Evolutionary conservation across 2,888 invertebrate species (phyloP).

Genomic region (Fragum whitleyi): DNA sequence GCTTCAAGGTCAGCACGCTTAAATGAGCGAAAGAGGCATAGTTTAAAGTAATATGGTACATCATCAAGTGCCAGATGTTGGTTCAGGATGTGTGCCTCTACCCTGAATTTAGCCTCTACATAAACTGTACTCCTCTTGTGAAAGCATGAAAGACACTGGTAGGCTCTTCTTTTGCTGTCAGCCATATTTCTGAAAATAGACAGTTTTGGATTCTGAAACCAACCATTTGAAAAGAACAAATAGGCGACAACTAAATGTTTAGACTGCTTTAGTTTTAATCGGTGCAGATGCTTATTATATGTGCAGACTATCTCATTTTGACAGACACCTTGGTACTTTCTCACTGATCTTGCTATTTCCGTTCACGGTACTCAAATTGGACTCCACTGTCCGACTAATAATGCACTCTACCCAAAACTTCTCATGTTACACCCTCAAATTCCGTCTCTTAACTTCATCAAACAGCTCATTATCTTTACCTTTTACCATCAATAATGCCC

Average conservation of each 20-base stretch:
- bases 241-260: too few relatives aligned
- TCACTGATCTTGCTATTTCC: too few relatives aligned
- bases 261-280: too few relatives aligned
- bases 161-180: constrained; percentile 1
- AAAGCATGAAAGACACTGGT: background rate
- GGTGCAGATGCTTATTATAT: too few relatives aligned
- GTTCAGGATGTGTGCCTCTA: background rate
- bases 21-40: constrained; percentile 12
- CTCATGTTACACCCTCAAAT: background rate
- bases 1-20: background rate
- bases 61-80: background rate
- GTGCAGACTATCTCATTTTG: too few relatives aligned
- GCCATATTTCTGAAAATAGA: too few relatives aligned
- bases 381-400: background rate
- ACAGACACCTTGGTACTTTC: too few relatives aligned
- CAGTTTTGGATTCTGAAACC: too few relatives aligned
- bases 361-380: background rate
- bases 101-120: constrained; percentile 10
- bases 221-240: too few relatives aligned
- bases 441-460: background rate
- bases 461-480: constrained; percentile 1
- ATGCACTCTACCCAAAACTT: background rate
- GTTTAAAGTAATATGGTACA: constrained; percentile 3
- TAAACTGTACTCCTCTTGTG: background rate
- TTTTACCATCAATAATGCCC: background rate